Evolutionary conservation across 2,888 invertebrate genomes (phyloP).

Genomic region (Masnerella sp.): DNA sequence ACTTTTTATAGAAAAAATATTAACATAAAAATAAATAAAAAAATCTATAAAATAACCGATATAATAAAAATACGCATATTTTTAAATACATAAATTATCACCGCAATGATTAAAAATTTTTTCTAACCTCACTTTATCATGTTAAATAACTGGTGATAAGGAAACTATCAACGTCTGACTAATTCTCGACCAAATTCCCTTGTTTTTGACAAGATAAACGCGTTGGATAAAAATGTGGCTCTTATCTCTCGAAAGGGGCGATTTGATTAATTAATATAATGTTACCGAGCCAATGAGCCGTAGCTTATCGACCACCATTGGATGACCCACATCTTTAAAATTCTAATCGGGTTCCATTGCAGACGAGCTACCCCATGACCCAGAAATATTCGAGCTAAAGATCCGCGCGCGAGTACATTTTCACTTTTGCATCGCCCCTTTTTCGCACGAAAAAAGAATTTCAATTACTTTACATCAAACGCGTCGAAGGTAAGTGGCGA

Average conservation of each 20-base stretch:
- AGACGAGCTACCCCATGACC: slow-evolving; percentile 59
- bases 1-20: too few species aligned
- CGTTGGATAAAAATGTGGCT: slow-evolving; percentile 5
- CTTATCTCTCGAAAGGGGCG: slow-evolving; percentile 1
- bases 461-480: slow-evolving; percentile 56
- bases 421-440: slow-evolving; percentile 34
- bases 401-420: slow-evolving; percentile 31
- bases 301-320: slow-evolving; percentile 59
- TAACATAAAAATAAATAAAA: too few species aligned
- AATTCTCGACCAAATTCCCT: not conserved
- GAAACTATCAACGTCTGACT: too few species aligned
- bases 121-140: too few species aligned
- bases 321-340: slow-evolving; percentile 64
- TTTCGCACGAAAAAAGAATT: slow-evolving; percentile 42
- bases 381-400: slow-evolving; percentile 55
- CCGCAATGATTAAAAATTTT: too few species aligned
- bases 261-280: slow-evolving; percentile 40
- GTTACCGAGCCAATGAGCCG: slow-evolving; percentile 10
- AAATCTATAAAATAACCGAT: too few species aligned
- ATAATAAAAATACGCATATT: too few species aligned
- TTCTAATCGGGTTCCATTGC: slow-evolving; percentile 68
- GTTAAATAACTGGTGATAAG: too few species aligned
- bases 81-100: too few species aligned
- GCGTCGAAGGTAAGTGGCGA: slow-evolving; percentile 29
- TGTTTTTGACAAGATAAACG: not conserved